Conservation (phyloP, 2,113 vertebrate genomes). For the Hepsetus odoe region DNA sequence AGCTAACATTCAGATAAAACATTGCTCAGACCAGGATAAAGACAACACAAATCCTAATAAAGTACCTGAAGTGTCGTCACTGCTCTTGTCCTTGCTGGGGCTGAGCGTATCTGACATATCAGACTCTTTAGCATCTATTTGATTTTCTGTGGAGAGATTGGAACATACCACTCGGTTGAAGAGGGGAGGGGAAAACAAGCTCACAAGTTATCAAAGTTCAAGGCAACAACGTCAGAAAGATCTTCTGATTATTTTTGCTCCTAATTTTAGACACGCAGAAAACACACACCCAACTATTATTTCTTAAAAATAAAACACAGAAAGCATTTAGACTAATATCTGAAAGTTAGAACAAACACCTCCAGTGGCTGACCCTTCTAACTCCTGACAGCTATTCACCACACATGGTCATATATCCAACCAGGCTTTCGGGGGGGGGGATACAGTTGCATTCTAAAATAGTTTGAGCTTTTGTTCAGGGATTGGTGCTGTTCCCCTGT, state of each 20-base stretch:
- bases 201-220: not conserved
- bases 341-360: not conserved
- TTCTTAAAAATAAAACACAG: not conserved
- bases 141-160: conserved; percentile 80
- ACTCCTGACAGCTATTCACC: conserved; percentile 48
- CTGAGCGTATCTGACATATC: conserved; percentile 98
- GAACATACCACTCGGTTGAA: conserved; percentile 57
- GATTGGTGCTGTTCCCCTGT: conserved; percentile 57
- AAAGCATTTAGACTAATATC: accelerated
- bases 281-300: not conserved
- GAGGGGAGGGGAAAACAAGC: conserved; percentile 19
- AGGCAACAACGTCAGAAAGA: not conserved
- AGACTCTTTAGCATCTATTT: conserved; percentile 89
- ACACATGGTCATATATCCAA: conserved; percentile 70
- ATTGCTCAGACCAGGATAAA: no score
- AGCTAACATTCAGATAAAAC: not conserved
- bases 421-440: conserved; percentile 57
- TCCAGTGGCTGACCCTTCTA: conserved; percentile 26
- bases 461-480: conserved; percentile 67
- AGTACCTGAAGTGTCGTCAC: conserved; percentile 94
- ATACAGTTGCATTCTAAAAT: conserved; percentile 62
- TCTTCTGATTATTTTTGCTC: not conserved
- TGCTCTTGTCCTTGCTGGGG: conserved; percentile 97
- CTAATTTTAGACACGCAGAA: not conserved
- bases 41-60: conserved; percentile 18